Base-by-base conservation (phyloP, 2,888 invertebrate genomes). In the Tineola bisselliella region DNA sequence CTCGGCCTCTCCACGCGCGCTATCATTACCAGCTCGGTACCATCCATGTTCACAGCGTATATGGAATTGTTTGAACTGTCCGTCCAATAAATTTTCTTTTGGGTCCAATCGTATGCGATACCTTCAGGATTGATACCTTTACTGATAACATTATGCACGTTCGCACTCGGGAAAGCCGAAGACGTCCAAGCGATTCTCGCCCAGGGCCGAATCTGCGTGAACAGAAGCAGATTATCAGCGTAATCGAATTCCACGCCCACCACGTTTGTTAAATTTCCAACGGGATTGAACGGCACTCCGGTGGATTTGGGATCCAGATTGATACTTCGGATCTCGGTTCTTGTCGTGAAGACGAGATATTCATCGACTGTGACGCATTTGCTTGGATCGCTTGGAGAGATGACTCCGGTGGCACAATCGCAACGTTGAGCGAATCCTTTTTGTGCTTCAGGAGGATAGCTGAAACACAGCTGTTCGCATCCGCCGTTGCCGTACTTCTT, bases 61-160 rank as follows among this genome's bases (percentile, higher is more conserved):
- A 98, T 97, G 11, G 95, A 95, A 69, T 95, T 96, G 68, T 97
- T 97, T 0, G 94, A 93, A 30, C 96, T 96, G 71, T 99, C 99
- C 0, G 98, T 97, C 97, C 98, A 99, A 77, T 98, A 99, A 43
- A 99, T 91, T 77, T 98, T 98, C 74, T 95, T 94, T 67, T 96
- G 96, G 0, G 98, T 96, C 99, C 99, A 99, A 74, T 99, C 99
- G 73, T 97, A 97, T 0, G 97, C 95, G 64, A 97, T 94, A 4
- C 97, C 96, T 77, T 97, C 96, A 0, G 97, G 96, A 78, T 96
- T 96, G 61, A 96, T 95, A 18, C 94, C 93, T 71, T 92, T 92
- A 66, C 81, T 91, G 33, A 94, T 89, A 1, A 95, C 90, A 61
- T 90, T 91, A 56, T 90, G 90, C 5, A 92, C 90, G 4, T 84